These are phyloP conservation scores for Montipora efflorescens DNA, from an alignment of 64 coral and sea anemone species.

Conservation along the genomic window DNA sequence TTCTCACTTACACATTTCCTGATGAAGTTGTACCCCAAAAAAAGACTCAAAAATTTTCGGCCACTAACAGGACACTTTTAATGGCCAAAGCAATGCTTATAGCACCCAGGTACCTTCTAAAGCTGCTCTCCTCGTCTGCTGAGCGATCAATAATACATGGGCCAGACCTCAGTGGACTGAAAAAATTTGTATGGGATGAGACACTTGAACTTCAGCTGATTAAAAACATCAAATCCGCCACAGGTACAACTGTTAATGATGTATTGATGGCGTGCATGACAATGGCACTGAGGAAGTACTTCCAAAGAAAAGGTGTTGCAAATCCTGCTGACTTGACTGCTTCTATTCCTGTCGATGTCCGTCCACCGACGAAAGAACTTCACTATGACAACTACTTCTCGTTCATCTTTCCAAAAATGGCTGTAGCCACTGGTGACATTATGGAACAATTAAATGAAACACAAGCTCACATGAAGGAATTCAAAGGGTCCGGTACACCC, in stretches of 20 bases:
- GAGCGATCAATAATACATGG: slow-evolving; percentile 86
- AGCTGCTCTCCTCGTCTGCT: slow-evolving; percentile 11
- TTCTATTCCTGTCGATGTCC: slow-evolving; percentile 86
- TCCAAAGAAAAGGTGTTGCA: slow-evolving; percentile 67
- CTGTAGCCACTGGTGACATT: slow-evolving; percentile 47
- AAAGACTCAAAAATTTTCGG: slow-evolving; percentile 72
- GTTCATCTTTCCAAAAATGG: slow-evolving; percentile 74
- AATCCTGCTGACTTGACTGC: slow-evolving; percentile 74
- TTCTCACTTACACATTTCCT: slow-evolving; percentile 65
- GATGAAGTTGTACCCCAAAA: slow-evolving; percentile 66
- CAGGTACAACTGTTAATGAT: slow-evolving; percentile 86
- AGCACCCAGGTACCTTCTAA: background rate
- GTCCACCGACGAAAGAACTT: slow-evolving; percentile 20
- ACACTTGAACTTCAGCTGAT: slow-evolving; percentile 63
- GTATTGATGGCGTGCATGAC: slow-evolving; percentile 86
- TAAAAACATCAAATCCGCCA: slow-evolving; percentile 71
- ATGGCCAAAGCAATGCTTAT: slow-evolving; percentile 72
- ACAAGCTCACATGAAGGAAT: slow-evolving; percentile 72
- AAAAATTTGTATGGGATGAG: slow-evolving; percentile 32
- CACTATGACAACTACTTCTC: slow-evolving; percentile 88
- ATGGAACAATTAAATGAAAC: slow-evolving; percentile 65
- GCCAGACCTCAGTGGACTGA: slow-evolving; percentile 64
- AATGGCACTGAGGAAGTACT: slow-evolving; percentile 78
- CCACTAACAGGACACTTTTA: slow-evolving; percentile 27
- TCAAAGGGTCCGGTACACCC: slow-evolving; percentile 83